A percentile compares a stretch with the other conserved stretches of the same genome.
These are phyloP conservation scores for Acanthiza pusilla DNA, from an alignment of 2,797 vertebrate genomes.

Conservation along the genomic window DNA sequence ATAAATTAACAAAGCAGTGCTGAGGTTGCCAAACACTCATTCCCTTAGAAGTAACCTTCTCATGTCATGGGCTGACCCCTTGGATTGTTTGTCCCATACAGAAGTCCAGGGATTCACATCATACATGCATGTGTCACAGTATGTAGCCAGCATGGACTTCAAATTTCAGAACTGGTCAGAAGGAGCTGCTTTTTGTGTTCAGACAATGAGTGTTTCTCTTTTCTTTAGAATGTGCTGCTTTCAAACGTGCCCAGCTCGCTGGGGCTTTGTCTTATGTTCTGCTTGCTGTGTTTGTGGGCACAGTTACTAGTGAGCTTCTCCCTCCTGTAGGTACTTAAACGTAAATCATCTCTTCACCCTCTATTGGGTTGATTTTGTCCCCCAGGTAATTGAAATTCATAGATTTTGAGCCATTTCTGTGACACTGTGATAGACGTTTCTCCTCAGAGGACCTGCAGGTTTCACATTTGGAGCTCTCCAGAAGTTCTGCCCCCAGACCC, in stretches of 20 bases:
- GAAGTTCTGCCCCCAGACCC: background rate
- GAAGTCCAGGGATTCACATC: background rate
- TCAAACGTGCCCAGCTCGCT: background rate
- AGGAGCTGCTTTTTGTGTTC: background rate
- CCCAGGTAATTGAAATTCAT: background rate
- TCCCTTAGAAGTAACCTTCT: background rate
- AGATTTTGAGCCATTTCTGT: background rate
- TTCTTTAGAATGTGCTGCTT: background rate
- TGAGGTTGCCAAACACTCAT: accelerated
- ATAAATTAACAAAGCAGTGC: background rate
- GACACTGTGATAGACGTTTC: background rate
- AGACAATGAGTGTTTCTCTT: background rate
- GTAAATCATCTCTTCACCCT: background rate
- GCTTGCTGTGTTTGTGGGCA: background rate
- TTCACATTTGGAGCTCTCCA: accelerated
- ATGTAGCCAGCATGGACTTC: background rate
- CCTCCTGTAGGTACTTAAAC: background rate
- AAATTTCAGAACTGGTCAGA: background rate
- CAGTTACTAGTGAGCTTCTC: background rate
- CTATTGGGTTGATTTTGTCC: background rate
- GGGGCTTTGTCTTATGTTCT: background rate
- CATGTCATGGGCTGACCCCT: background rate
- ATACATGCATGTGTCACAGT: background rate
- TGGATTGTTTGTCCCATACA: background rate
- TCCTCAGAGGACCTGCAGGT: background rate